These are phyloP conservation scores for Cebus imitator DNA, from an alignment of 2,113 vertebrate genomes.

Conservation along the genomic window DNA sequence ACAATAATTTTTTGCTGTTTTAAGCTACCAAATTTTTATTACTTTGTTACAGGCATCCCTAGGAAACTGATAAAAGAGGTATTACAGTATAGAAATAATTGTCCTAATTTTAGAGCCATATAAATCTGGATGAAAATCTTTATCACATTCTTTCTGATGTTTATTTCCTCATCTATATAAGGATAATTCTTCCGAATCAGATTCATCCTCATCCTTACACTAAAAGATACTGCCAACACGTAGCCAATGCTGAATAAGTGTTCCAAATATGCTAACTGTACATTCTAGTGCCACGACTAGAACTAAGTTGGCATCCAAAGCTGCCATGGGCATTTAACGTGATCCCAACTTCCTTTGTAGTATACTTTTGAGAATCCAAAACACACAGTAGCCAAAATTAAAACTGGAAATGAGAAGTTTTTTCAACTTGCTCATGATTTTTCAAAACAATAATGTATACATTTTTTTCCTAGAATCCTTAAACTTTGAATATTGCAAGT, in stretches of 20 bases:
- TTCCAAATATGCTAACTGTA: background rate
- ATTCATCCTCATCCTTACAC: background rate
- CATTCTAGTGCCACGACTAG: background rate
- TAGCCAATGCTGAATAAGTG: background rate
- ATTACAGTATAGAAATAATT: background rate
- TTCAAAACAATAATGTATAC: background rate
- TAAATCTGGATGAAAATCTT: background rate
- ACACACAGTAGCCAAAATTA: background rate
- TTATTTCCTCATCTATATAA: background rate
- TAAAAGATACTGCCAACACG: background rate
- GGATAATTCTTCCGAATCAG: background rate
- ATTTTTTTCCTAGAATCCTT: background rate
- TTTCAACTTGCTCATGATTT: background rate
- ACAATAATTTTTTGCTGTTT: background rate
- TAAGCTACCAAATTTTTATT: background rate
- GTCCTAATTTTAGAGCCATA: background rate
- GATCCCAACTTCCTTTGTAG: background rate
- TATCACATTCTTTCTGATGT: background rate
- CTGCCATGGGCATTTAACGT: background rate
- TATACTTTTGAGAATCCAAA: background rate
- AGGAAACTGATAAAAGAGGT: background rate
- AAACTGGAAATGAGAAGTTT: background rate
- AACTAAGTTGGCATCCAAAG: background rate
- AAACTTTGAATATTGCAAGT: background rate
- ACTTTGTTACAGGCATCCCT: background rate